These are phyloP conservation scores for Polyommatus iphigenia DNA, from an alignment of 2,888 invertebrate genomes.

Conservation along the genomic window DNA sequence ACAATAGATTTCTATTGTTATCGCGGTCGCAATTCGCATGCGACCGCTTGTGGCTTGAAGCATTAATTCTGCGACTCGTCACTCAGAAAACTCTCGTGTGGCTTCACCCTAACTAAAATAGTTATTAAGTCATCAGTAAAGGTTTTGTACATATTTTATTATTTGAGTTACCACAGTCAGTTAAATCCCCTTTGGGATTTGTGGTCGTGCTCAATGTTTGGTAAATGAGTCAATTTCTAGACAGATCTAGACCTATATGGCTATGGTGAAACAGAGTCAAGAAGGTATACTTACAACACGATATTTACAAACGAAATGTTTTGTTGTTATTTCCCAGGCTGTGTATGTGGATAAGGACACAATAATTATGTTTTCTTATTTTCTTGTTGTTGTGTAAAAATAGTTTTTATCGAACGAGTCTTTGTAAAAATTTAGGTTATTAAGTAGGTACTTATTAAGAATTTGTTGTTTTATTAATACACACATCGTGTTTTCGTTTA, in stretches of 20 bases:
- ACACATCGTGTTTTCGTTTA: neutral
- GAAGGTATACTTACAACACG: neutral
- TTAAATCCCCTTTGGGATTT: neutral
- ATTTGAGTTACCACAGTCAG: neutral
- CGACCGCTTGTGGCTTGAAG: too few relatives aligned
- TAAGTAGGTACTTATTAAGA: constrained; percentile 24
- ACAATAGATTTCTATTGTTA: too few relatives aligned
- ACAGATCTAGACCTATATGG: neutral
- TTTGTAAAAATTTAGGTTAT: constrained; percentile 20
- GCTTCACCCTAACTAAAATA: neutral
- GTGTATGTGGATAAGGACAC: constrained; percentile 23
- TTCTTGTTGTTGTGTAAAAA: constrained; percentile 22
- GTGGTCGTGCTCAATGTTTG: neutral
- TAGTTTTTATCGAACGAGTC: constrained; percentile 13
- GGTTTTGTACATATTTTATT: neutral
- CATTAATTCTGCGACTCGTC: neutral
- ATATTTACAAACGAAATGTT: constrained; percentile 27
- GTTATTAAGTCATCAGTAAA: neutral
- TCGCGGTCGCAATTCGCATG: too few relatives aligned
- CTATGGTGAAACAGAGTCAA: constrained; percentile 8
- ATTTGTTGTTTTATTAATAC: constrained; percentile 9
- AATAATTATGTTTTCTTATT: constrained; percentile 13
- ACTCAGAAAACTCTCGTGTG: neutral
- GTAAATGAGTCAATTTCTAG: neutral
- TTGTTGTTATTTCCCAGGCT: constrained; percentile 24